Evolutionary conservation across 2,113 vertebrate species (phyloP).

Genomic region (Ailurus styani): DNA sequence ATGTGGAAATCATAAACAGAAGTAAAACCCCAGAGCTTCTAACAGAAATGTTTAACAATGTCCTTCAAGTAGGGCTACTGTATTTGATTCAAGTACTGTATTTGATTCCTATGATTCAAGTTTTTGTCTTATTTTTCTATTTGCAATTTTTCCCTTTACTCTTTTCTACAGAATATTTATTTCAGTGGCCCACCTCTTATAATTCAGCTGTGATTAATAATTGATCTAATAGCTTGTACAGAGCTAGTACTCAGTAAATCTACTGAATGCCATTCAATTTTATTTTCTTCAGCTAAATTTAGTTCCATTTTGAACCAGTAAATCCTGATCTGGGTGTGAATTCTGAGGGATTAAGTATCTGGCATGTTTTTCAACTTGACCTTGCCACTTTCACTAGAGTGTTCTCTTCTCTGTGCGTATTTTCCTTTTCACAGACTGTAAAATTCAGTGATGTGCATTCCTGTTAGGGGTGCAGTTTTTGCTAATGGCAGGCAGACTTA

Average conservation of each 20-base stretch:
- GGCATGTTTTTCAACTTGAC: conserved; percentile 7
- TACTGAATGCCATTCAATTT: background rate
- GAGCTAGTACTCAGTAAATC: background rate
- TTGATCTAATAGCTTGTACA: background rate
- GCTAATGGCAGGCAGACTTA: background rate
- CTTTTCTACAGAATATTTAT: background rate
- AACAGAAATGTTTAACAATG: background rate
- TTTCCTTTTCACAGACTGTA: conserved; percentile 47
- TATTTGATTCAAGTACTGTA: too few relatives aligned
- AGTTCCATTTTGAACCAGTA: background rate
- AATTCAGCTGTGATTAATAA: background rate
- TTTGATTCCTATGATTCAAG: background rate
- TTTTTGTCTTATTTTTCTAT: background rate
- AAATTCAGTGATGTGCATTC: conserved; percentile 34
- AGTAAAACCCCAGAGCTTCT: background rate
- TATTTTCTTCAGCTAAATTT: conserved; percentile 39
- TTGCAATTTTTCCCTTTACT: background rate
- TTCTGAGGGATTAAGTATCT: background rate
- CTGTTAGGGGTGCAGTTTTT: background rate
- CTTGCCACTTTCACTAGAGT: background rate
- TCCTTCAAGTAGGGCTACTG: background rate
- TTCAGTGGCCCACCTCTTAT: background rate
- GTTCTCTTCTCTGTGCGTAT: background rate
- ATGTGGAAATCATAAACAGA: background rate
- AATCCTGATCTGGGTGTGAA: conserved; percentile 11